Base-by-base conservation (phyloP, 1,140 invertebrate genomes). In the Dinoponera quadriceps region DNA sequence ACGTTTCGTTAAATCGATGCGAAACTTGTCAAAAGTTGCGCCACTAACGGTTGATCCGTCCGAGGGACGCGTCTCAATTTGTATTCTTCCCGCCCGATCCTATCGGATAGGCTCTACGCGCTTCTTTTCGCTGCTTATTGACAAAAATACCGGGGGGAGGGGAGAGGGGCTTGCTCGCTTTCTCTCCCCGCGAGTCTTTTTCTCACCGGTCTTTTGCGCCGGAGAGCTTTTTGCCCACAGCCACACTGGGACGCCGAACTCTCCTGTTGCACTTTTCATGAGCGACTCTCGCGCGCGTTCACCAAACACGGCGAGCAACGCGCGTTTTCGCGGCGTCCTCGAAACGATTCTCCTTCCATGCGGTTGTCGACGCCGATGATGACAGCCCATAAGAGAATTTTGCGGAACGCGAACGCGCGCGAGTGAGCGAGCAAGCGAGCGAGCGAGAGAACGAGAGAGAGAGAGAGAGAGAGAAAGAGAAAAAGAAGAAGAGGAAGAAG, bases 251-350 rank as follows among this genome's bases (percentile, higher is more conserved):
- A n/a, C n/a, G n/a, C n/a, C n/a, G n/a, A n/a, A 59, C 75, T 78
- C 75, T 78, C 48, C 82, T 84, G 62, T 88, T 72, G 85, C 82
- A 84, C 48, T 75, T 88, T 88, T 88, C 85, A 72, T 81, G 86
- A 86, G 82, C 60, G 69, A 14, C 27, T 66, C 68, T 62, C 72
- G 14, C 72, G 14, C 20, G 57, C 13, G 22, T 68, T 57, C 27
- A 57, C 82, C 86, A 85, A 87, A 88, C 86, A 87, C 75, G 77
- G 86, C 44, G 55, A 63, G 55, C 11, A 51, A 63, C 57, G 65
- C 14, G 65, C 83, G 54, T 87, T 87, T 85, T 87, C 77, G 49
- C 82, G 22, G 13, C 51, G 86, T 87, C 85, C 86, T 88, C 86
- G 86, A 78, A 88, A 85, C 85, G 55, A 87, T 68, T 88, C 85